Percentiles rank a stretch among this genome's conserved stretches.
These are phyloP conservation scores for Papilio glaucus DNA, from an alignment of 1,140 invertebrate genomes.

Conservation along the genomic window DNA sequence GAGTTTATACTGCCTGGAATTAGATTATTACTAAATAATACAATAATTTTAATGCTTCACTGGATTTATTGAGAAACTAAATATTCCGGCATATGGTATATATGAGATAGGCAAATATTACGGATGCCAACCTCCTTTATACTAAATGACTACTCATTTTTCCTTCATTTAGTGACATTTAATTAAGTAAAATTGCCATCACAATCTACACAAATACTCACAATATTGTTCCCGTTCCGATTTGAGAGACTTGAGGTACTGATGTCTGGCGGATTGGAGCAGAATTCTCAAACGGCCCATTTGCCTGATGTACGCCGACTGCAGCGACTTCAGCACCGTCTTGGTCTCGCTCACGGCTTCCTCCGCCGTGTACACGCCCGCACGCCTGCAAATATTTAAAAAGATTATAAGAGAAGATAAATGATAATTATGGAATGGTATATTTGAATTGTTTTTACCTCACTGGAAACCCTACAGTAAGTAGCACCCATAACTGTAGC, in stretches of 20 bases:
- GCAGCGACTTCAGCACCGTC: conserved; percentile 90
- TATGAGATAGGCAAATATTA: too few relatives aligned
- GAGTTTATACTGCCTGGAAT: conserved; percentile 88
- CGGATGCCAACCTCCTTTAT: too few relatives aligned
- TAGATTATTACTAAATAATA: conserved; percentile 3
- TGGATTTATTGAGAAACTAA: too few relatives aligned
- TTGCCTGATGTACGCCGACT: conserved; percentile 93
- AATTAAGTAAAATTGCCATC: too few relatives aligned
- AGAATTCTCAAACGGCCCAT: conserved; percentile 89
- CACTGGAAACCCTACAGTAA: too few relatives aligned
- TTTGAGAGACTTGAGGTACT: conserved; percentile 89
- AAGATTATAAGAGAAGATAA: conserved; percentile 31
- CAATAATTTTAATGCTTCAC: too few relatives aligned
- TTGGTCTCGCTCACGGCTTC: conserved; percentile 91
- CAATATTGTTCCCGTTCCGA: conserved; percentile 92
- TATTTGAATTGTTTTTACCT: too few relatives aligned
- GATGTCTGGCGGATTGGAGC: conserved; percentile 88
- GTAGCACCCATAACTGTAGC: too few relatives aligned
- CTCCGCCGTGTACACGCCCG: conserved; percentile 93
- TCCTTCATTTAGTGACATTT: too few relatives aligned
- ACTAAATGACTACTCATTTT: too few relatives aligned
- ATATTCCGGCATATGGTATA: too few relatives aligned
- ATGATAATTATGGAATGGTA: too few relatives aligned
- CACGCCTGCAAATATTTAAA: conserved; percentile 85
- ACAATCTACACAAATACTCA: conserved; percentile 77